phyloP scores from a whole-genome alignment of 2,797 vertebrate genomes.

The Phrynocephalus vlangalii region DNA sequence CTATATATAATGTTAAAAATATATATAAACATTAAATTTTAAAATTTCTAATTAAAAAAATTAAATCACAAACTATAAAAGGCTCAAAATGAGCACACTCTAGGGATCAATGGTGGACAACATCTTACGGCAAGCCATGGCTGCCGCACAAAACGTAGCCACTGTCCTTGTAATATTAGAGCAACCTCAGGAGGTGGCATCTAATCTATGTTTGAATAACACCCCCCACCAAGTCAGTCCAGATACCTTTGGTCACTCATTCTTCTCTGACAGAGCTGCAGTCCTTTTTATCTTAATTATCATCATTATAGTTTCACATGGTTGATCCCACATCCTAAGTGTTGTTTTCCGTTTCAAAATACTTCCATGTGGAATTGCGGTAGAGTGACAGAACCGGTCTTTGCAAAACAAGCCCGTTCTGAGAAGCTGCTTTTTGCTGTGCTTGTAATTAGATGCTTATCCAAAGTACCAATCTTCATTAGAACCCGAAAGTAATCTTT shows the following conservation, averaged over 20 bases:
- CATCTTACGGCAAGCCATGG: too few species aligned
- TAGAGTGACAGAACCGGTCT: neutral
- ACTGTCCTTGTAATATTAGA: too few species aligned
- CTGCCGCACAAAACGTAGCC: too few species aligned
- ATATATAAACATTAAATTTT: too few species aligned
- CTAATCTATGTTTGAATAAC: too few species aligned
- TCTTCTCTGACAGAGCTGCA: neutral
- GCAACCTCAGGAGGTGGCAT: too few species aligned
- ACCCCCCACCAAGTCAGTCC: too few species aligned
- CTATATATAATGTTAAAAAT: too few species aligned
- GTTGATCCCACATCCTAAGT: neutral
- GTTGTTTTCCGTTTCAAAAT: neutral
- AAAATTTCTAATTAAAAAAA: too few species aligned
- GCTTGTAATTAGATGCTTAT: conserved; percentile 31
- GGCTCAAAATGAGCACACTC: too few species aligned
- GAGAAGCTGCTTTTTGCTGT: neutral
- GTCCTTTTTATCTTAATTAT: neutral
- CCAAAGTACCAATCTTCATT: neutral
- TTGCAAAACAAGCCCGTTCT: neutral
- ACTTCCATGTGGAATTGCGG: neutral
- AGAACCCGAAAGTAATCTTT: neutral
- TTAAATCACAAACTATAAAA: too few species aligned
- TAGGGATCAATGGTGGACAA: too few species aligned
- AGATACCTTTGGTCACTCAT: neutral
- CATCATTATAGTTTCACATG: neutral